Evolutionary conservation across 2,888 invertebrate genomes (phyloP).

Genomic region (Escarpia spicata): DNA sequence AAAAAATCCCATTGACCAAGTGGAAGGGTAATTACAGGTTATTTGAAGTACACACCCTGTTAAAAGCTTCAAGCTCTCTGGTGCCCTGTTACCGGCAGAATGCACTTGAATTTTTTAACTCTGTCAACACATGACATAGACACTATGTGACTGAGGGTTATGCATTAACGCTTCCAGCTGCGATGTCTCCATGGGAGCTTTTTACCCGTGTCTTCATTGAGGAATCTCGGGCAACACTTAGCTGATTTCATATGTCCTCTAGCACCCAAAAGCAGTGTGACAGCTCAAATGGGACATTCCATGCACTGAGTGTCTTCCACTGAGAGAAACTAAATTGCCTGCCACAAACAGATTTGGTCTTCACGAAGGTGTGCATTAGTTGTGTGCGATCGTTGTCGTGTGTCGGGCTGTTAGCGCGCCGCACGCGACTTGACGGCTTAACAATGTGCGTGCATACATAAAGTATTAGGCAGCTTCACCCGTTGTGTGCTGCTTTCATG

Average conservation of each 20-base stretch:
- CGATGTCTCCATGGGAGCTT: neutral
- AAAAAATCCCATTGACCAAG: neutral
- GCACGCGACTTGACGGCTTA: neutral
- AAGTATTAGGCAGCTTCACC: neutral
- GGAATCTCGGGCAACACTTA: neutral
- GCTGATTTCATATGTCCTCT: neutral
- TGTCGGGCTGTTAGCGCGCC: neutral
- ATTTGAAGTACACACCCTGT: neutral
- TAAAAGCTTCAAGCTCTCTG: neutral
- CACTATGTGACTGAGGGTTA: conserved; percentile 6
- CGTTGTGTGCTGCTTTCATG: neutral
- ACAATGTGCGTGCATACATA: neutral
- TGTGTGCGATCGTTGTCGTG: neutral
- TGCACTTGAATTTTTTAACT: neutral
- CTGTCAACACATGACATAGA: neutral
- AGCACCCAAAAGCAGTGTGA: neutral
- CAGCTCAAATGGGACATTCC: neutral
- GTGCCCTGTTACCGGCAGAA: neutral
- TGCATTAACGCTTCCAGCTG: neutral
- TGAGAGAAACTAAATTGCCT: neutral
- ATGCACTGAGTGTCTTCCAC: neutral
- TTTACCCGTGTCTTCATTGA: neutral
- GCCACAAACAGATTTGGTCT: neutral
- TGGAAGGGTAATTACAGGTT: neutral
- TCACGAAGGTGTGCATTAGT: neutral